phyloP scores from a whole-genome alignment of 2,797 vertebrate genomes.

The Sciaenops ocellatus region DNA sequence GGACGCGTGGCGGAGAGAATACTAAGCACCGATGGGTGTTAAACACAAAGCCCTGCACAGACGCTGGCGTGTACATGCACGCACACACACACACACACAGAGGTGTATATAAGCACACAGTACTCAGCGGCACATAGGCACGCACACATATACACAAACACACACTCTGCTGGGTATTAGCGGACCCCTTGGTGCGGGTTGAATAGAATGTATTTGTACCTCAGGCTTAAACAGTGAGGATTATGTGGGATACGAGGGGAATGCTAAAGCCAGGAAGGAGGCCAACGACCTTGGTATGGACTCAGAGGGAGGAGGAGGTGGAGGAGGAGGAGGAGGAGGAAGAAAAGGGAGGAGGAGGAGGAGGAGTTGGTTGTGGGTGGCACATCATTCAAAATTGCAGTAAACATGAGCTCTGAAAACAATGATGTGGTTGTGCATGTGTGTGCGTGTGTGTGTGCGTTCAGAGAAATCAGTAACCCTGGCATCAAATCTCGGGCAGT shows the following conservation, averaged over 20 bases:
- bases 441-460: background rate
- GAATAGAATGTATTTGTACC: conserved; percentile 84
- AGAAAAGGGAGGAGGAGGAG: conserved; percentile 28
- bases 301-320: conserved; percentile 33
- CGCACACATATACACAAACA: conserved; percentile 56
- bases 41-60: conserved; percentile 77
- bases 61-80: conserved; percentile 26
- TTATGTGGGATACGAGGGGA: conserved; percentile 82
- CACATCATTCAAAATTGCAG: conserved; percentile 51
- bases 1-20: conserved; percentile 81
- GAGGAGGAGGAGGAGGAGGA: conserved; percentile 29
- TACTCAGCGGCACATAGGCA: conserved; percentile 44
- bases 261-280: conserved; percentile 79
- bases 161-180: conserved; percentile 73
- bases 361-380: conserved; percentile 61
- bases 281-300: conserved; percentile 80
- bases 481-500: conserved; percentile 13
- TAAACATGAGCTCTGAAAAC: conserved; percentile 48
- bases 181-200: conserved; percentile 74
- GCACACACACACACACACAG: background rate
- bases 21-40: conserved; percentile 85
- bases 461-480: background rate
- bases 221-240: conserved; percentile 81
- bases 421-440: conserved; percentile 32
- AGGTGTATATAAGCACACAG: conserved; percentile 67